Conservation (phyloP, 2,888 invertebrate species). For the Rhingia rostrata region DNA sequence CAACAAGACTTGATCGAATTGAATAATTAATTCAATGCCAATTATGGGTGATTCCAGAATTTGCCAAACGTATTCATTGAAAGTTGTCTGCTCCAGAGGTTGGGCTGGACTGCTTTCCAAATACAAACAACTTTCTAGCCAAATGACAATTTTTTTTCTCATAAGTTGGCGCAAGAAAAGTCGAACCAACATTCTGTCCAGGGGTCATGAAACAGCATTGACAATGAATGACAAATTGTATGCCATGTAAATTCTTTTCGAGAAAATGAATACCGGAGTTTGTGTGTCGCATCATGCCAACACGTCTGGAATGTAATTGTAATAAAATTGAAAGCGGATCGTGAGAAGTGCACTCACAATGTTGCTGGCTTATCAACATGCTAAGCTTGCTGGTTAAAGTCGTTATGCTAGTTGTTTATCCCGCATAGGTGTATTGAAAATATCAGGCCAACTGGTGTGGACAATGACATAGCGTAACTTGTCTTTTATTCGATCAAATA, state of each 20-base stretch:
- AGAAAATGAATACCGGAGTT: neutral
- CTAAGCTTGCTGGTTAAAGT: no score
- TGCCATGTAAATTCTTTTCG: constrained; percentile 7
- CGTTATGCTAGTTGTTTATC: no score
- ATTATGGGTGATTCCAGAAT: constrained; percentile 1
- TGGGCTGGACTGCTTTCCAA: neutral
- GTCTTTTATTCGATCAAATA: no score
- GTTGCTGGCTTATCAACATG: no score
- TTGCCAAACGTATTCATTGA: neutral
- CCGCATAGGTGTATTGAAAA: no score
- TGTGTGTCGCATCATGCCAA: neutral
- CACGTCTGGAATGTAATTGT: no score
- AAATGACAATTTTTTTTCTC: neutral
- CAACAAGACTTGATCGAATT: constrained; percentile 21
- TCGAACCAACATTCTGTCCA: constrained; percentile 2
- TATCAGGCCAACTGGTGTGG: no score
- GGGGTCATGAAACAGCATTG: constrained; percentile 15
- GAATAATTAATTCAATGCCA: constrained; percentile 31
- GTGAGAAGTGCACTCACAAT: no score
- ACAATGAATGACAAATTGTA: constrained; percentile 48
- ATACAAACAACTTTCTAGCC: constrained; percentile 9
- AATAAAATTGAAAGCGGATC: no score
- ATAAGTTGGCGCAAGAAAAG: no score
- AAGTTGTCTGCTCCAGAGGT: neutral
- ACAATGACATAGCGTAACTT: no score